These are phyloP conservation scores for Megalopta genalis DNA, from an alignment of 1,140 invertebrate genomes.

Conservation along the genomic window DNA sequence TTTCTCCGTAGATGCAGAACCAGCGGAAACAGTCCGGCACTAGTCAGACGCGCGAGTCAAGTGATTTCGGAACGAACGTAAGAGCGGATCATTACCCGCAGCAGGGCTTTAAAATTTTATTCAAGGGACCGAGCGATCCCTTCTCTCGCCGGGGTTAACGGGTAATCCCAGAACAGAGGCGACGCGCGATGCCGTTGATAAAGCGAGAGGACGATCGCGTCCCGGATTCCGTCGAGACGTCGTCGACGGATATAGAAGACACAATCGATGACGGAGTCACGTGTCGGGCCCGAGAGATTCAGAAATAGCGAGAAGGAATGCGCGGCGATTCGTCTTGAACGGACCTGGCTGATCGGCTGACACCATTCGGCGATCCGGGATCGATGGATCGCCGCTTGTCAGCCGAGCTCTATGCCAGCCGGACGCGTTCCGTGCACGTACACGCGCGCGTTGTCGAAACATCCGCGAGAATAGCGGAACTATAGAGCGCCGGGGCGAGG, in stretches of 20 bases:
- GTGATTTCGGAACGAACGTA: no score
- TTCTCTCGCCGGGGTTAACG: neutral
- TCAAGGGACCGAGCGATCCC: neutral
- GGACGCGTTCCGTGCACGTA: neutral
- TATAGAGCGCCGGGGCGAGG: conserved; percentile 37
- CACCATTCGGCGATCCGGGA: conserved; percentile 4
- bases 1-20: no score
- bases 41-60: no score
- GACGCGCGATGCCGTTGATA: neutral
- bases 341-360: neutral
- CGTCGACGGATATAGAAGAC: neutral
- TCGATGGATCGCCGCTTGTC: conserved; percentile 39
- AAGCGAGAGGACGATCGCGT: neutral
- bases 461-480: conserved; percentile 39
- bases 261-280: conserved; percentile 1
- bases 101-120: neutral
- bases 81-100: neutral
- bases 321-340: neutral
- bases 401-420: neutral
- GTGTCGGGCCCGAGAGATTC: neutral
- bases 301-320: neutral
- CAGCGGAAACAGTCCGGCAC: no score
- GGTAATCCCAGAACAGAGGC: neutral
- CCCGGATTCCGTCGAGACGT: neutral
- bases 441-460: conserved; percentile 24